Conservation (phyloP, 2,797 vertebrate species). For the Scleropages formosus region DNA sequence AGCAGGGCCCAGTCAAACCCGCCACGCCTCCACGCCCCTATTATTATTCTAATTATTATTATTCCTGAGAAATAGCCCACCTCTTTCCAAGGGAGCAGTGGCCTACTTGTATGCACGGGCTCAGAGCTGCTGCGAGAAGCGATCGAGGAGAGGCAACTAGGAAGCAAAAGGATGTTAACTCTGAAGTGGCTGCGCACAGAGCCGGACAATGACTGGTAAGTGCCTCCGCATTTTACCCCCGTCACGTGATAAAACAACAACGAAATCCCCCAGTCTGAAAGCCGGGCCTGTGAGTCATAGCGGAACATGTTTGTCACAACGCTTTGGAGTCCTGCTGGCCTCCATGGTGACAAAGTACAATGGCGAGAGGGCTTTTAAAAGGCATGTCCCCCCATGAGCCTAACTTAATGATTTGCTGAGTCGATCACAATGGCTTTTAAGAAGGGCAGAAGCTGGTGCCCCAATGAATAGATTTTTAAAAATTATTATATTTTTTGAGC, state of each 20-base stretch:
- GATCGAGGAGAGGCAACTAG: background rate
- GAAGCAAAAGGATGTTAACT: background rate
- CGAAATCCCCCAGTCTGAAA: background rate
- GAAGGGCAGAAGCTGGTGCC: background rate
- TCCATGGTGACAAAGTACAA: background rate
- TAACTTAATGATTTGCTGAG: background rate
- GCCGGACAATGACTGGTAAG: background rate
- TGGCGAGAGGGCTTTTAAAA: background rate
- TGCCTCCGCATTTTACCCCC: background rate
- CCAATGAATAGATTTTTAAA: background rate
- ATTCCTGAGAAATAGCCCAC: no score
- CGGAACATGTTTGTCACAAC: background rate
- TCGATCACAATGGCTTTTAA: background rate
- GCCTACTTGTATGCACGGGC: no score
- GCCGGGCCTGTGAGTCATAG: background rate
- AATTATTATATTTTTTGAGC: no score
- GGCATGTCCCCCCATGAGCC: background rate
- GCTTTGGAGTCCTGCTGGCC: background rate
- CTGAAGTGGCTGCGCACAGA: background rate
- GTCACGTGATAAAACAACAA: background rate
- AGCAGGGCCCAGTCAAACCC: no score
- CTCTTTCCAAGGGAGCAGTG: no score
- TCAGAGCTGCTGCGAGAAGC: background rate
- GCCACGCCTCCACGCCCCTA: no score
- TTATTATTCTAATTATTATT: no score